phyloP scores from a whole-genome alignment of 2,113 vertebrate genomes.

The Psittacula cyanocephala region DNA sequence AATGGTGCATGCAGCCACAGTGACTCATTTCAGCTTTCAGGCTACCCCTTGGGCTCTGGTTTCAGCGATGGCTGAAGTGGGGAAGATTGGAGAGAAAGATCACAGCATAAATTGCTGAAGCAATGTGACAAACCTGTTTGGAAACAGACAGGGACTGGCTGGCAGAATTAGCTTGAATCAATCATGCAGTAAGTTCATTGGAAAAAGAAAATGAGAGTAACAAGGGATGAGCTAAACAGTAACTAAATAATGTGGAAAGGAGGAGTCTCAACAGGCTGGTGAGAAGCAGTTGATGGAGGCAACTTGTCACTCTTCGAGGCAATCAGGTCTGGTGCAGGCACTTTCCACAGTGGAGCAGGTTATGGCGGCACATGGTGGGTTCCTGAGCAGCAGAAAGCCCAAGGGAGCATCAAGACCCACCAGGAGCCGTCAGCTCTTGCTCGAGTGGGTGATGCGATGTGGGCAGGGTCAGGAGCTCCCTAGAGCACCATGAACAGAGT shows the following conservation, averaged over 20 bases:
- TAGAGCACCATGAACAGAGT: not conserved
- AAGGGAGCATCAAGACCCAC: not conserved
- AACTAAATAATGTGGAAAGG: not conserved
- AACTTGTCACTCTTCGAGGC: not conserved
- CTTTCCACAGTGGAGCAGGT: not conserved
- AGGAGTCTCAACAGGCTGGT: not conserved
- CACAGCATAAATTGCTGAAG: not conserved
- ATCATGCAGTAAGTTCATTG: not conserved
- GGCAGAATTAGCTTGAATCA: conserved; percentile 29
- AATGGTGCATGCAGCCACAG: not conserved
- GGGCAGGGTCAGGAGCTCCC: not conserved
- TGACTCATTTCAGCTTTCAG: not conserved
- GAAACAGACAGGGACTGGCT: not conserved
- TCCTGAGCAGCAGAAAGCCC: not conserved
- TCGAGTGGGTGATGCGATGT: not conserved
- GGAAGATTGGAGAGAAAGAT: not conserved
- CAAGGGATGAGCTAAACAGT: not conserved
- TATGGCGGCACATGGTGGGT: not conserved
- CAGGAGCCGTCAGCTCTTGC: not conserved
- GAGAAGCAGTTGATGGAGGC: not conserved
- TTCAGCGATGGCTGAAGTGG: not conserved
- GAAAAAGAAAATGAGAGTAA: conserved; percentile 37
- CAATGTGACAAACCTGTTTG: not conserved
- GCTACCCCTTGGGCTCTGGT: not conserved
- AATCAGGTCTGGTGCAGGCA: not conserved